Evolutionary conservation across 2,797 vertebrate genomes (phyloP), one percentile per base, ranked within the genome.

Genomic region (Coreius guichenoti): DNA sequence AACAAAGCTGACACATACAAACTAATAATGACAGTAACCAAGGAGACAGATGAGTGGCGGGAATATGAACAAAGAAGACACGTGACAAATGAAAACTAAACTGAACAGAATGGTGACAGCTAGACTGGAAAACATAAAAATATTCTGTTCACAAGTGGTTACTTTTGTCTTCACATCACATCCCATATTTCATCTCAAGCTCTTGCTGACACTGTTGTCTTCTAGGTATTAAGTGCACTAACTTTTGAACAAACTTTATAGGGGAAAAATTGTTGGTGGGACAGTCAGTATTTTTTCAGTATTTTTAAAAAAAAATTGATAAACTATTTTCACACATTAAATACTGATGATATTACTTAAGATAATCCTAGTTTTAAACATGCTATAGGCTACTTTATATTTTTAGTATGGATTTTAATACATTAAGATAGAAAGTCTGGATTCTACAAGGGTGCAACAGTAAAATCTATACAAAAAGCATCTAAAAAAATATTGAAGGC

Each of bases 131-230:
- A 69, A n/a, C 8, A 39, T 36, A 47, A 29, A 72, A 29, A 47
- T 72, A 72, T 47, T 45, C 39, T 26, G 23, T 45, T 70, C 68
- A 70, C 21, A 70, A 70, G 68, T 70, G 68, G n/a, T 23, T 39
- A 23, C 4, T 2, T 1, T 43, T 70, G 43, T 70, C n/a, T n/a
- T n/a, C n/a, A n/a, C 21, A 39, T 26, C 39, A 47, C 23, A 2
- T 26, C 69, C 26, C 3, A 49, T 9, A 19, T 73, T 11, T 26
- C 4, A 26, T 29, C 14, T 31, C 8, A 51, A 51, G 45, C 23
- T 16, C 23, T 47, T 36, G 9, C 17, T 36, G 67, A n/a, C 68
- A 69, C 5, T 7, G 21, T 14, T 36, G 31, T 21, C 31, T 43
- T 13, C 5, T 17, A 49, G n/a, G 8, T 29, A 29, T 17, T n/a